A percentile compares a stretch with the other conserved stretches of the same genome.
Conservation (phyloP, 2,113 vertebrate species). For the Manacus vitellinus region DNA sequence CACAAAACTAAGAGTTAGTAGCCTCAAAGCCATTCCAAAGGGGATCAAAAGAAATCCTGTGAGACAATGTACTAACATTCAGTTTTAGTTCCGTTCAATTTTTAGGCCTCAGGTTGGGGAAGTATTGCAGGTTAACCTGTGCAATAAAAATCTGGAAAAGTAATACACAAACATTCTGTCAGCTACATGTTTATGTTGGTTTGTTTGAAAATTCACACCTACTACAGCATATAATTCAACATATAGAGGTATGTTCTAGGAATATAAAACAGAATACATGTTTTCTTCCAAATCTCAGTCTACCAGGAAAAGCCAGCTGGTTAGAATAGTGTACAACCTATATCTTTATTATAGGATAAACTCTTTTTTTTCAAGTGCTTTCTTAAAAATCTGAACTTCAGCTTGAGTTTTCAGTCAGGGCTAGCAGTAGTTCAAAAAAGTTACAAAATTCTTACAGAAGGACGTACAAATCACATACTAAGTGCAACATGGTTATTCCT, state of each 20-base stretch:
- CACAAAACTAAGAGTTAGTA: background rate
- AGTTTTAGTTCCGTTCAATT: background rate
- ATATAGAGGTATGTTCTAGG: background rate
- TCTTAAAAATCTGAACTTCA: background rate
- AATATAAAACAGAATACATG: rapidly evolving
- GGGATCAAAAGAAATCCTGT: background rate
- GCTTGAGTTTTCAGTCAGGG: background rate
- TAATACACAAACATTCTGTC: background rate
- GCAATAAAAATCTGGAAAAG: background rate
- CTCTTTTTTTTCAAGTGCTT: background rate
- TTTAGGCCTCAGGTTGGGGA: background rate
- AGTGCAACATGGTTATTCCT: background rate
- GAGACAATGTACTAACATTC: background rate
- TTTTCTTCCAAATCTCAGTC: background rate
- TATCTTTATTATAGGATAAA: background rate
- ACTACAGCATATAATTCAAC: background rate
- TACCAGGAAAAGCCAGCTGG: background rate
- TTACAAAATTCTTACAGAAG: background rate
- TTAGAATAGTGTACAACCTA: background rate
- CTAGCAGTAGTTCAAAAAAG: background rate
- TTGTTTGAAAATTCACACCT: background rate
- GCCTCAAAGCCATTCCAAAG: background rate
- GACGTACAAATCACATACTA: background rate
- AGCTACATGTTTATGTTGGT: background rate
- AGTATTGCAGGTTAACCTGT: background rate